Conservation (phyloP, 2,113 vertebrate genomes). For the Ceyx cyanopectus region DNA sequence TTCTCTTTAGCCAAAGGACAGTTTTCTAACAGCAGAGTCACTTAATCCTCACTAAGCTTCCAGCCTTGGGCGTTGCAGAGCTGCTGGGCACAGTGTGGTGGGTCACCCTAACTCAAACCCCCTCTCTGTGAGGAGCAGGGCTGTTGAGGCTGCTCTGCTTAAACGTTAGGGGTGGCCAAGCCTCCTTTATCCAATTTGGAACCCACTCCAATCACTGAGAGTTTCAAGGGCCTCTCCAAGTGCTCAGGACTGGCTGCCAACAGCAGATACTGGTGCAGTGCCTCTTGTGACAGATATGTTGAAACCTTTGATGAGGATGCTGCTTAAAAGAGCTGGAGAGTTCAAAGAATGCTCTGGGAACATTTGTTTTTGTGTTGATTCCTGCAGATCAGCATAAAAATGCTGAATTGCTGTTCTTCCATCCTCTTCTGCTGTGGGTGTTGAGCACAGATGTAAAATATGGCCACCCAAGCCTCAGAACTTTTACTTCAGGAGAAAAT, state of each 20-base stretch:
- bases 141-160: background rate
- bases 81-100: rapidly evolving
- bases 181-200: background rate
- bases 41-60: background rate
- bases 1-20: background rate
- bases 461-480: background rate
- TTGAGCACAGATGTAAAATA: background rate
- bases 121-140: background rate
- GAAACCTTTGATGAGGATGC: background rate
- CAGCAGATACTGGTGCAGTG: background rate
- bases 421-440: background rate
- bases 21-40: background rate
- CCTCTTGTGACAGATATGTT: background rate
- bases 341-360: background rate
- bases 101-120: rapidly evolving
- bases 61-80: background rate
- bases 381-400: background rate
- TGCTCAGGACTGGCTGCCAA: background rate
- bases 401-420: background rate
- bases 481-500: background rate
- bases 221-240: background rate
- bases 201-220: background rate
- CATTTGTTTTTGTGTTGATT: background rate
- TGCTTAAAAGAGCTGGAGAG: background rate
- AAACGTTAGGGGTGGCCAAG: background rate